Conservation (phyloP, 2,888 invertebrate species). For the Drosophila eohydei region DNA sequence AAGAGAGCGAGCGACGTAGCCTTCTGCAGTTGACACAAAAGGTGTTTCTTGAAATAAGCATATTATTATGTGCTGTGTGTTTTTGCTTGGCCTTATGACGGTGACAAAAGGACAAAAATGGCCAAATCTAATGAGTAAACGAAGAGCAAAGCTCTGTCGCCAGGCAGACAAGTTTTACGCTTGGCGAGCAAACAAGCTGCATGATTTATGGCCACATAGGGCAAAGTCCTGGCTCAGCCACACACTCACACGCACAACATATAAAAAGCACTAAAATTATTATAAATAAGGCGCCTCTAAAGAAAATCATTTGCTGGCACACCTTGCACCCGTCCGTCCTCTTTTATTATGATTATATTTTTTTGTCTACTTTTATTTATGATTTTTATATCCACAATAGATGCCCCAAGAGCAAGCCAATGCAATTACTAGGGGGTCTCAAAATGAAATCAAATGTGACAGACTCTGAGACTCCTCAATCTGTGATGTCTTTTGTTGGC, state of each 20-base stretch:
- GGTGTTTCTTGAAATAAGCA: conserved; percentile 74
- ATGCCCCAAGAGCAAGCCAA: neutral
- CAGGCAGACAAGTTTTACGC: conserved; percentile 33
- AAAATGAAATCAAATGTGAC: conserved; percentile 11
- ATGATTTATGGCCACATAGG: conserved; percentile 63
- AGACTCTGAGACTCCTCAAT: conserved; percentile 5
- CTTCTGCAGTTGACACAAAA: conserved; percentile 68
- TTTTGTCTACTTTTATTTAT: conserved; percentile 40
- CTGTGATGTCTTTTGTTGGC: conserved; percentile 11
- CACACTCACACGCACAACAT: conserved; percentile 7
- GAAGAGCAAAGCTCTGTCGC: conserved; percentile 20
- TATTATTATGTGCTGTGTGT: conserved; percentile 68
- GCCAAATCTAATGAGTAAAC: conserved; percentile 71
- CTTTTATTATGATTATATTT: conserved; percentile 69
- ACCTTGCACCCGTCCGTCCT: conserved; percentile 40
- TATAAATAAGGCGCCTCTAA: conserved; percentile 46
- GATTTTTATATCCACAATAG: conserved; percentile 37
- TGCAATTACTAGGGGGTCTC: conserved; percentile 33
- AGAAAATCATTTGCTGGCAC: conserved; percentile 60
- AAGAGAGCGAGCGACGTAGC: neutral
- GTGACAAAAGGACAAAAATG: conserved; percentile 55
- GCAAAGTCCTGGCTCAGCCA: conserved; percentile 8
- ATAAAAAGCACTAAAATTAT: conserved; percentile 41
- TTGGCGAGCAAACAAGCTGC: conserved; percentile 63
- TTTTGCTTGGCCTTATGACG: conserved; percentile 39